phyloP scores from a whole-genome alignment of 1,140 invertebrate species.

The Procambarus clarkii region DNA sequence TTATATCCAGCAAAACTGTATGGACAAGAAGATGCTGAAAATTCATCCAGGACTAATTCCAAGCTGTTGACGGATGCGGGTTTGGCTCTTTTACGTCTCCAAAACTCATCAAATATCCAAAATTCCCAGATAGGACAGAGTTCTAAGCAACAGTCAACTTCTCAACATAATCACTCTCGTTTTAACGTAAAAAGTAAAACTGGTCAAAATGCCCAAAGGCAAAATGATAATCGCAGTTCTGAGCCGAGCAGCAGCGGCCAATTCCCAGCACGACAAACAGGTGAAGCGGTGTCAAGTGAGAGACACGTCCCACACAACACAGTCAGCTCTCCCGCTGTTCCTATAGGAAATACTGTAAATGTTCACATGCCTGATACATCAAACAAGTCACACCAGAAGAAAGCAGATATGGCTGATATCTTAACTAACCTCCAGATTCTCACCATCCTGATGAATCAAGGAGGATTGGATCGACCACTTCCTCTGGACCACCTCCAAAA shows the following conservation, averaged over 20 bases:
- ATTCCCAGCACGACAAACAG: neutral
- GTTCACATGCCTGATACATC: neutral
- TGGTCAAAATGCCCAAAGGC: neutral
- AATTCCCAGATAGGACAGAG: neutral
- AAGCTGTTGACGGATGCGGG: neutral
- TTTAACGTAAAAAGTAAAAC: neutral
- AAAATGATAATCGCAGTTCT: neutral
- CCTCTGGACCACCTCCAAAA: neutral
- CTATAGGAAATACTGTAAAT: neutral
- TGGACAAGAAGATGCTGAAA: neutral
- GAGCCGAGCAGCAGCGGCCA: neutral
- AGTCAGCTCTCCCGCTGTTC: neutral
- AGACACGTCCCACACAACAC: neutral
- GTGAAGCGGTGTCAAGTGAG: neutral
- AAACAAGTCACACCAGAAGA: neutral
- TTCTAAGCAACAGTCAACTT: neutral
- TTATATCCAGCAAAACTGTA: neutral
- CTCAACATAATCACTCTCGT: neutral
- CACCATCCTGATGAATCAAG: conserved; percentile 31
- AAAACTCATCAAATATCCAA: neutral
- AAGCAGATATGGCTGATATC: conserved; percentile 44
- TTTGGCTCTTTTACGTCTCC: neutral
- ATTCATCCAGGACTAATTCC: neutral
- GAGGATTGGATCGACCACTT: neutral
- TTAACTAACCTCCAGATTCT: conserved; percentile 51